A percentile compares a stretch with the other conserved stretches of the same genome.
Evolutionary conservation across 1,140 invertebrate genomes (phyloP).

Genomic region (Rhopalosiphum padi): DNA sequence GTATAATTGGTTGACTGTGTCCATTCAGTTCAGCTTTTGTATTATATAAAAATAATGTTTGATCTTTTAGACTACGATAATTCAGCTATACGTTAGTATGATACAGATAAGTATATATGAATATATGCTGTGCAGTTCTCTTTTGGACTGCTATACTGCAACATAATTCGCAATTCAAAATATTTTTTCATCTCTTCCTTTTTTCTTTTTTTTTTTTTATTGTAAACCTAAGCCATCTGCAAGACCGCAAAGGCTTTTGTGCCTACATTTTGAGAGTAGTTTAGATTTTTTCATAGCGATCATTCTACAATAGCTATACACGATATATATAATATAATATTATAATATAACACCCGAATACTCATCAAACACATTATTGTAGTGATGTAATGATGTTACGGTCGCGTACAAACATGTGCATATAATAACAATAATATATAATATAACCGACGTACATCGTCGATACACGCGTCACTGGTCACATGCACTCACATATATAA

Average conservation of each 20-base stretch:
- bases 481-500: neutral
- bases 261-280: neutral
- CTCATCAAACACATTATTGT: neutral
- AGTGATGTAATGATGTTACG: neutral
- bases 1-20: neutral
- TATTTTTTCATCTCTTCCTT: too few relatives aligned
- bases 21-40: neutral
- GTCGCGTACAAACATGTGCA: conserved; percentile 10
- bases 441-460: neutral
- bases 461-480: conserved; percentile 4
- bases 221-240: neutral
- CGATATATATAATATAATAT: neutral
- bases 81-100: neutral
- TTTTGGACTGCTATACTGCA: too few relatives aligned
- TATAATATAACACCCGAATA: neutral
- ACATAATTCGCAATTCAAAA: too few relatives aligned
- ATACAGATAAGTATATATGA: neutral
- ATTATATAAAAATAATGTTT: neutral
- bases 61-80: neutral
- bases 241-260: neutral
- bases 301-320: neutral
- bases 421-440: conserved; percentile 4
- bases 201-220: too few relatives aligned
- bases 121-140: neutral
- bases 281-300: neutral